phyloP scores from a whole-genome alignment of 2,113 vertebrate genomes.

The Cavia aperea region DNA sequence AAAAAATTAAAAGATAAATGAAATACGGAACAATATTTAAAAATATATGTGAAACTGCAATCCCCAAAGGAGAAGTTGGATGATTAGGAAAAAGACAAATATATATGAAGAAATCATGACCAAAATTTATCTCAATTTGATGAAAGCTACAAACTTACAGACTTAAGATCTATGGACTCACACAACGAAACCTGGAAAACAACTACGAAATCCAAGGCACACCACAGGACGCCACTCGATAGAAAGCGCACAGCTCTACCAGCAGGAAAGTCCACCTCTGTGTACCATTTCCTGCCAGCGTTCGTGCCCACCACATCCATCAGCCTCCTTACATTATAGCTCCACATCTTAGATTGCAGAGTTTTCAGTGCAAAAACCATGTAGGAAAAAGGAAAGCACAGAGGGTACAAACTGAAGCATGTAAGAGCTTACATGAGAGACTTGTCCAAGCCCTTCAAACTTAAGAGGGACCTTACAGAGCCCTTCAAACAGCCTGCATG shows the following conservation, averaged over 20 bases:
- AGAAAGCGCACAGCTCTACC: not conserved
- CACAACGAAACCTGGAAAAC: not conserved
- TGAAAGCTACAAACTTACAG: not conserved
- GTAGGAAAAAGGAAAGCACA: not conserved
- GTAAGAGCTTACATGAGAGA: not conserved
- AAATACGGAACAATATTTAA: not conserved
- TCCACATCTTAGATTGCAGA: not conserved
- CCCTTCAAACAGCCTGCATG: not conserved
- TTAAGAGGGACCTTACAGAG: not conserved
- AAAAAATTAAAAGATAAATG: not conserved
- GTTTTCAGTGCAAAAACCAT: not conserved
- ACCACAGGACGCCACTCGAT: not conserved
- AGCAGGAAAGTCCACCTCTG: not conserved
- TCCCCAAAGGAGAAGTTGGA: not conserved
- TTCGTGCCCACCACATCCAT: not conserved
- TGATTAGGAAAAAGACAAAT: not conserved
- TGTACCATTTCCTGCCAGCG: not conserved
- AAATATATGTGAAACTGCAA: not conserved
- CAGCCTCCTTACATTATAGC: not conserved
- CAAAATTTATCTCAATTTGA: not conserved
- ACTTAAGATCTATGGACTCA: not conserved
- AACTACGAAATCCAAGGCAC: not conserved
- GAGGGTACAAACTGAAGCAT: not conserved
- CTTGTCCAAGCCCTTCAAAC: not conserved
- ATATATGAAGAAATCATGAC: not conserved